A percentile compares a stretch with the other conserved stretches of the same genome.
Evolutionary conservation across 2,113 vertebrate species (phyloP).

Genomic region (Lepus timidus): DNA sequence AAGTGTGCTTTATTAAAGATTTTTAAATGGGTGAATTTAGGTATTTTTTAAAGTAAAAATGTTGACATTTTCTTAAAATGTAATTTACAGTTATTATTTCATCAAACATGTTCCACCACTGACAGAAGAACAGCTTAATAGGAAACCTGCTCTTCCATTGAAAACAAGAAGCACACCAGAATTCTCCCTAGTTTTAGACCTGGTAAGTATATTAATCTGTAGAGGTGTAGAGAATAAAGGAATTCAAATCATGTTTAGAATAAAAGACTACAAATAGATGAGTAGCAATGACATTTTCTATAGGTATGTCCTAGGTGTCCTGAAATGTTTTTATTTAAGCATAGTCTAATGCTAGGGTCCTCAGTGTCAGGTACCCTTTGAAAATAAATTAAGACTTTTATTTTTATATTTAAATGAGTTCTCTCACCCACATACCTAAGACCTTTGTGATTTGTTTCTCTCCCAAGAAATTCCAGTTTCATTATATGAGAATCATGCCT

Average conservation of each 20-base stretch:
- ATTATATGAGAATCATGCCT: constrained; percentile 46
- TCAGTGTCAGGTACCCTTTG: not conserved
- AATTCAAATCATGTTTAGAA: constrained; percentile 52
- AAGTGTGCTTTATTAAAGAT: not conserved
- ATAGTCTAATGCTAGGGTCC: not conserved
- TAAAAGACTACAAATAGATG: constrained; percentile 2
- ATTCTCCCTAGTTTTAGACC: constrained; percentile 97
- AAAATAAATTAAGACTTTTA: constrained; percentile 45
- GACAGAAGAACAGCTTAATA: constrained; percentile 98
- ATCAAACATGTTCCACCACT: constrained; percentile 99
- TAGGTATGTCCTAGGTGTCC: not conserved
- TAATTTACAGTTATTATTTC: constrained; percentile 95
- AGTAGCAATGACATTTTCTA: not conserved
- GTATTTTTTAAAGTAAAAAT: constrained; percentile 53
- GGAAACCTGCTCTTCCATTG: constrained; percentile 97
- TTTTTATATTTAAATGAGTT: constrained; percentile 32
- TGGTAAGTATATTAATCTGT: constrained; percentile 88
- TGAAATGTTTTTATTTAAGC: constrained; percentile 36
- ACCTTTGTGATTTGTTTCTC: not conserved
- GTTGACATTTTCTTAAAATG: constrained; percentile 70
- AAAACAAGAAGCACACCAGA: constrained; percentile 99
- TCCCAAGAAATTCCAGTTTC: constrained; percentile 3
- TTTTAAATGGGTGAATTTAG: constrained; percentile 61
- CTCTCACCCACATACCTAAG: not conserved
- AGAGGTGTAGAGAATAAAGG: not conserved